phyloP scores from a whole-genome alignment of 2,113 vertebrate genomes.

The Ivindomyrus marchei region DNA sequence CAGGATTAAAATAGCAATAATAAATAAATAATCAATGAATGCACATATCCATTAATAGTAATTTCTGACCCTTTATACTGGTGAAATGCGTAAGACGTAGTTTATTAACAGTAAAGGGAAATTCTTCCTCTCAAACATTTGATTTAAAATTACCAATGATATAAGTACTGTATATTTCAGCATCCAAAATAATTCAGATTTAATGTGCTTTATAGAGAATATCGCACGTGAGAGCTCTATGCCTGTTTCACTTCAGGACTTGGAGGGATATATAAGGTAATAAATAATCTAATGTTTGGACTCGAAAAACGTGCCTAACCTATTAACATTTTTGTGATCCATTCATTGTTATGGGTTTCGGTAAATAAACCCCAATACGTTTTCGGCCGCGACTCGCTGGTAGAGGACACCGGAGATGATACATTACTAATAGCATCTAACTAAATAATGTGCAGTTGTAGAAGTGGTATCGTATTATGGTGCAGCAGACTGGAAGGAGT shows the following conservation, averaged over 20 bases:
- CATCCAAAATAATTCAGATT: not conserved
- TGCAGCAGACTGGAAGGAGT: constrained; percentile 11
- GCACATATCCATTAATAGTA: not conserved
- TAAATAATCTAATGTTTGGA: not conserved
- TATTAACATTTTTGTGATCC: not conserved
- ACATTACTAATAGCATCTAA: not conserved
- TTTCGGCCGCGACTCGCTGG: not conserved
- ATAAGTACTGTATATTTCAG: not conserved
- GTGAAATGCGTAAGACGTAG: not conserved
- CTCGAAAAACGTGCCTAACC: not conserved
- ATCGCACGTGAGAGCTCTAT: not conserved
- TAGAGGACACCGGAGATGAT: not conserved
- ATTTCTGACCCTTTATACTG: not conserved
- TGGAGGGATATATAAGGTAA: not conserved
- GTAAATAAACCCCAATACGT: not conserved
- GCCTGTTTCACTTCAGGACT: not conserved
- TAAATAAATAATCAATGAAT: not conserved
- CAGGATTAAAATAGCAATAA: not conserved
- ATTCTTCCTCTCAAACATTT: not conserved
- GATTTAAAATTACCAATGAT: not conserved
- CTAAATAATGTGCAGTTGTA: not conserved
- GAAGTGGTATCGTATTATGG: not conserved
- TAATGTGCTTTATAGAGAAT: not conserved
- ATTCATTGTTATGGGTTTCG: not conserved
- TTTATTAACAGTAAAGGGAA: not conserved